phyloP scores from a whole-genome alignment of 2,888 invertebrate species.

The Nezara viridula region DNA sequence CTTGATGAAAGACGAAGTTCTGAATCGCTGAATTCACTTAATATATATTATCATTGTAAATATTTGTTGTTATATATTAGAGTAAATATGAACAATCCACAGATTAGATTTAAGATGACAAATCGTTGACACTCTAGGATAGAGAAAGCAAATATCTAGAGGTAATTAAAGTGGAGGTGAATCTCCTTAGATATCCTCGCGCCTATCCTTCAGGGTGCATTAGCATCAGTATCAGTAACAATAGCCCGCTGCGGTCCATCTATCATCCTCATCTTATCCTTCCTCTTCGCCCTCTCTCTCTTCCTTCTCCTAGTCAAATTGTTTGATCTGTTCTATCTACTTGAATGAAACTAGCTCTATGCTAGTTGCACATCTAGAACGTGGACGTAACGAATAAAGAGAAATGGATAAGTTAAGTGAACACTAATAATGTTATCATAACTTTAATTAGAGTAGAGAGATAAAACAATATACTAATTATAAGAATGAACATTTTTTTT shows the following conservation, averaged over 20 bases:
- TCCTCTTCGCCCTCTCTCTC: background rate
- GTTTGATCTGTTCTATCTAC: background rate
- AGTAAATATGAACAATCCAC: too few species aligned
- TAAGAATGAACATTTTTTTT: too few species aligned
- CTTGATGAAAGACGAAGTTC: too few species aligned
- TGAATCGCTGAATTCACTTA: too few species aligned
- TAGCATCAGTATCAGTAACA: conserved; percentile 34
- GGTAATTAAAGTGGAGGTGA: conserved; percentile 9
- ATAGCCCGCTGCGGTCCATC: background rate
- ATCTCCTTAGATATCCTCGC: background rate
- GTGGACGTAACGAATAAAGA: too few species aligned
- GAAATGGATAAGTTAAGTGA: too few species aligned
- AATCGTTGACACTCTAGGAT: background rate
- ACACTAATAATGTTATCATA: too few species aligned
- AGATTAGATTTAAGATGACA: background rate
- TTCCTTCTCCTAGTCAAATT: background rate
- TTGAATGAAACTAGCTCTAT: background rate
- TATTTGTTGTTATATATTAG: too few species aligned
- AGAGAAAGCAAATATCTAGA: background rate
- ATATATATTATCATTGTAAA: too few species aligned
- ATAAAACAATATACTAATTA: too few species aligned
- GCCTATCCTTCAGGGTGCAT: background rate
- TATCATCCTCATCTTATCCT: conserved; percentile 5
- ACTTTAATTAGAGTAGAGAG: too few species aligned
- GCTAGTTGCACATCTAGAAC: background rate